phyloP scores from a whole-genome alignment of 37 sponge, comb jelly and placozoan genomes.

The Petrosia ficiformis region DNA sequence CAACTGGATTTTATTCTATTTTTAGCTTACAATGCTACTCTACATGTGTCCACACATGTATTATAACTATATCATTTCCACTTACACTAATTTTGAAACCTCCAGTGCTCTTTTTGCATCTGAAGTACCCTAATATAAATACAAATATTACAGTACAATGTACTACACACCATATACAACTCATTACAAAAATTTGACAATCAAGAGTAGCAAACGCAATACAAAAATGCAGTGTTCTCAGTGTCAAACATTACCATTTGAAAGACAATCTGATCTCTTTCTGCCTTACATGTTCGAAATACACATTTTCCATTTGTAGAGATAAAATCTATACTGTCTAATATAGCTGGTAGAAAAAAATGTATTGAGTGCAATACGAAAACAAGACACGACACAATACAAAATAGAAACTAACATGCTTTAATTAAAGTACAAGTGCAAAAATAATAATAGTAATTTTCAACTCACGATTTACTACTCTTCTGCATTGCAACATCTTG shows the following conservation, averaged over 20 bases:
- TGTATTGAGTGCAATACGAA: too few relatives aligned
- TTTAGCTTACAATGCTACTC: too few relatives aligned
- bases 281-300: slow-evolving; percentile 83
- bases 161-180: too few relatives aligned
- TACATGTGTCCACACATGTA: not conserved
- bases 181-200: too few relatives aligned
- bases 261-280: slow-evolving; percentile 79
- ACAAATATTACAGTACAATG: slow-evolving; percentile 11
- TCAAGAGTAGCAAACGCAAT: too few relatives aligned
- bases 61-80: not conserved
- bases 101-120: slow-evolving; percentile 74
- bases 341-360: slow-evolving; percentile 46
- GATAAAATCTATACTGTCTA: slow-evolving; percentile 88
- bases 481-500: slow-evolving; percentile 67
- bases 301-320: slow-evolving; percentile 67
- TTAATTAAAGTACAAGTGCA: not conserved
- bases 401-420: not conserved
- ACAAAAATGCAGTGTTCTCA: not conserved
- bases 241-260: slow-evolving; percentile 80
- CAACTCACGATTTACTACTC: slow-evolving; percentile 74
- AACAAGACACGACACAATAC: too few relatives aligned
- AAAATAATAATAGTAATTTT: not conserved
- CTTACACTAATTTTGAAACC: slow-evolving; percentile 69
- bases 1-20: too few relatives aligned
- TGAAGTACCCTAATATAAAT: slow-evolving; percentile 52